Evolutionary conservation across 2,113 vertebrate species (phyloP).

Genomic region (Mormyrus lacerda): DNA sequence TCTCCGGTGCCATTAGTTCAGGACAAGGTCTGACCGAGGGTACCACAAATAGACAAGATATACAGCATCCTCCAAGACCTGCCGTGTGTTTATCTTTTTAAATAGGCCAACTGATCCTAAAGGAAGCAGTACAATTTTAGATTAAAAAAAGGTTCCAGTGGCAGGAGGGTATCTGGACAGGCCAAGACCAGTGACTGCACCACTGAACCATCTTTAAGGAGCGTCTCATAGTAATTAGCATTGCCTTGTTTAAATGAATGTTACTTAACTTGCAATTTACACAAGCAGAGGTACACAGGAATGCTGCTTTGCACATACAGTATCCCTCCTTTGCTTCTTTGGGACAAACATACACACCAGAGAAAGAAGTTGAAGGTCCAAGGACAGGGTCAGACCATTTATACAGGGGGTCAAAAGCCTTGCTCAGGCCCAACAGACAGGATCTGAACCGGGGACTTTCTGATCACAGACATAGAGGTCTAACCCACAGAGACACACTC

Average conservation of each 20-base stretch:
- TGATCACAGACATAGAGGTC: neutral
- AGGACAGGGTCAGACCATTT: neutral
- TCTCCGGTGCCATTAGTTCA: neutral
- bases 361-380: neutral
- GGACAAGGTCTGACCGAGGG: neutral
- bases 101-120: slow-evolving; percentile 43
- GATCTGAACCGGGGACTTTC: neutral
- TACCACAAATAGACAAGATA: neutral
- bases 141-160: slow-evolving; percentile 40
- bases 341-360: neutral
- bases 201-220: neutral
- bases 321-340: neutral
- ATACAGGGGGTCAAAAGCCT: neutral
- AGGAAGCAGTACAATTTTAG: slow-evolving; percentile 51
- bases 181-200: slow-evolving; percentile 23
- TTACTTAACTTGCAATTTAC: neutral
- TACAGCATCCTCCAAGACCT: neutral
- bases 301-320: neutral
- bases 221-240: neutral
- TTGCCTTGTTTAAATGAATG: neutral
- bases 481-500: neutral
- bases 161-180: slow-evolving; percentile 18
- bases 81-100: neutral
- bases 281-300: neutral
- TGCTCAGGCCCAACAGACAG: neutral